Evolutionary conservation across 2,888 invertebrate species (phyloP).

Genomic region (Alloscopus bannaensis): DNA sequence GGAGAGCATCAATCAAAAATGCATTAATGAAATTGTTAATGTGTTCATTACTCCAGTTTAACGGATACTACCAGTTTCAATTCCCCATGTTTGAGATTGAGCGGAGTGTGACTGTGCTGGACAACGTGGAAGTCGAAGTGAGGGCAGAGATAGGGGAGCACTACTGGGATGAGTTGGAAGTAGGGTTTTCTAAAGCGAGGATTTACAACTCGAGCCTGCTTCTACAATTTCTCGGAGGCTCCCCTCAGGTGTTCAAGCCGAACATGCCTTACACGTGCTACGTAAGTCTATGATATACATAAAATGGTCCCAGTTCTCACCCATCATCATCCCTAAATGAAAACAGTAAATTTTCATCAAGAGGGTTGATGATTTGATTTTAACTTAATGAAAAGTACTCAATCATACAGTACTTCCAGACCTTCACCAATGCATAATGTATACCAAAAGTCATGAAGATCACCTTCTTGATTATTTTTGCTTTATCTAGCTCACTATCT

Average conservation of each 20-base stretch:
- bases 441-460: background rate
- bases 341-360: background rate
- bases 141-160: slow-evolving; percentile 92
- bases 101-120: slow-evolving; percentile 80
- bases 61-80: slow-evolving; percentile 90
- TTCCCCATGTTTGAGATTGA: slow-evolving; percentile 89
- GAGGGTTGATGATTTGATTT: slow-evolving; percentile 53
- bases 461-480: slow-evolving; percentile 8
- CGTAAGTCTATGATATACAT: slow-evolving; percentile 78
- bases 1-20: slow-evolving; percentile 35
- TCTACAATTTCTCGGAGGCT: slow-evolving; percentile 88
- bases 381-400: slow-evolving; percentile 55
- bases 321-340: slow-evolving; percentile 20
- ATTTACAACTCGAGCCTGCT: slow-evolving; percentile 91
- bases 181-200: slow-evolving; percentile 90
- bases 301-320: slow-evolving; percentile 18
- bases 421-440: background rate
- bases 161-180: slow-evolving; percentile 89
- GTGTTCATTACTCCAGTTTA: slow-evolving; percentile 80
- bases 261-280: slow-evolving; percentile 92
- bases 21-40: slow-evolving; percentile 52
- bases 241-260: slow-evolving; percentile 96
- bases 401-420: background rate
- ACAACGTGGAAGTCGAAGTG: slow-evolving; percentile 88
- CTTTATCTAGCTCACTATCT: slow-evolving; percentile 84